phyloP scores from a whole-genome alignment of 23 tunicate species.

The Phallusia fumigata region DNA sequence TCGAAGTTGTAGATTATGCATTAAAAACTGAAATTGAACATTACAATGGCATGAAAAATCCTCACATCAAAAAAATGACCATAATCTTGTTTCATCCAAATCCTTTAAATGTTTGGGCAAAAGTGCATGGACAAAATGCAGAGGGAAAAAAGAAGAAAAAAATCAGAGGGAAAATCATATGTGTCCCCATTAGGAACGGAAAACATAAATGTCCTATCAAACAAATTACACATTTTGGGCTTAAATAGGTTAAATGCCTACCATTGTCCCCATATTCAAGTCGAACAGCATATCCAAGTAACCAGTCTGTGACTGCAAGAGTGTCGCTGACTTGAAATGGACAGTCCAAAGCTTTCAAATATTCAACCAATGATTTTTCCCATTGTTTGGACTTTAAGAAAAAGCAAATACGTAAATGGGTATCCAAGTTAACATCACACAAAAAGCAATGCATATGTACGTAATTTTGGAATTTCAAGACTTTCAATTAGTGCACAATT shows the following conservation, averaged over 20 bases:
- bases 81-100: too few species aligned
- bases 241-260: constrained; percentile 13
- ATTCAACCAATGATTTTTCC: constrained; percentile 39
- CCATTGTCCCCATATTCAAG: constrained; percentile 79
- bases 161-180: too few species aligned
- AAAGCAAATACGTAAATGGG: neutral
- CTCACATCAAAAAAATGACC: neutral
- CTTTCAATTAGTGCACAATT: too few species aligned
- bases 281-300: constrained; percentile 68
- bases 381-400: constrained; percentile 53
- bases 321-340: constrained; percentile 49
- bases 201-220: neutral
- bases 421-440: too few species aligned
- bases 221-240: neutral
- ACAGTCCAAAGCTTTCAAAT: constrained; percentile 65
- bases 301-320: constrained; percentile 59
- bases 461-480: too few species aligned
- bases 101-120: too few species aligned
- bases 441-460: too few species aligned
- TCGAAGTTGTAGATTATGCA: neutral
- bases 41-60: neutral
- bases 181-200: too few species aligned
- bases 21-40: neutral
- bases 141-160: too few species aligned
- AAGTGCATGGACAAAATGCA: too few species aligned